phyloP scores from a whole-genome alignment of 2,113 vertebrate species.

The Circaetus cinerascens region DNA sequence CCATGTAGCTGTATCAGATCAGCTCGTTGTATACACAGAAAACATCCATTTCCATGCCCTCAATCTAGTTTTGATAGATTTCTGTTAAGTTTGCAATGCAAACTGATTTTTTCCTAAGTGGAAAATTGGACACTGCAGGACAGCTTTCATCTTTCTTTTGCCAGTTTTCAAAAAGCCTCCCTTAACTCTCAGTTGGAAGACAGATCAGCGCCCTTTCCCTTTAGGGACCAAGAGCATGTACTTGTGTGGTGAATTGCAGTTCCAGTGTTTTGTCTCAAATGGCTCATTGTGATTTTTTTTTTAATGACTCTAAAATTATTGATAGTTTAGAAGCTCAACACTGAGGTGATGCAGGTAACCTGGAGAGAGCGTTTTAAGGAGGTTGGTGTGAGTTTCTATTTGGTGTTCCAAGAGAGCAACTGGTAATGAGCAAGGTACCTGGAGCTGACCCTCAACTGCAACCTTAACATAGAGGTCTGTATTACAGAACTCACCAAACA shows the following conservation, averaged over 20 bases:
- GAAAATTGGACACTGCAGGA: neutral
- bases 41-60: neutral
- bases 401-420: neutral
- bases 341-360: neutral
- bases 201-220: neutral
- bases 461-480: neutral
- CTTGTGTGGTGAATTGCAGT: neutral
- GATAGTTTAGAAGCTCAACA: neutral
- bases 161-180: neutral
- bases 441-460: neutral
- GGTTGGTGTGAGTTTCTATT: neutral
- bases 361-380: neutral
- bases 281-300: neutral
- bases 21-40: neutral
- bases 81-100: neutral
- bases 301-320: neutral
- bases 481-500: neutral
- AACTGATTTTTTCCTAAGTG: neutral
- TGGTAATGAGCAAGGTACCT: neutral
- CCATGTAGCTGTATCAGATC: neutral
- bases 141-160: neutral
- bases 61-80: neutral
- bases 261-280: neutral
- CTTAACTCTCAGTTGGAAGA: neutral
- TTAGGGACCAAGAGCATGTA: neutral